Conservation (phyloP, 2,113 vertebrate genomes). For the Lophotis ruficrista region DNA sequence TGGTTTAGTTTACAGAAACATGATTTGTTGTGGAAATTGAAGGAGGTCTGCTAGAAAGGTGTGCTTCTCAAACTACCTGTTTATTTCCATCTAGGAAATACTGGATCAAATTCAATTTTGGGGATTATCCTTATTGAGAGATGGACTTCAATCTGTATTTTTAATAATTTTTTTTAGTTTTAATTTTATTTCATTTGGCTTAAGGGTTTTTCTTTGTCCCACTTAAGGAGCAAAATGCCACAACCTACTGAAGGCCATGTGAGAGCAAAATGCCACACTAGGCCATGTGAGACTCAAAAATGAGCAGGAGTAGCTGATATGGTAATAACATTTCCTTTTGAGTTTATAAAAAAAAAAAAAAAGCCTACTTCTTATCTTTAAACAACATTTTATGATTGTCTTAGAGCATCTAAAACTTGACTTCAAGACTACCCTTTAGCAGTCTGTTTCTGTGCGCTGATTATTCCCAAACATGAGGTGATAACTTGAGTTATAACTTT, state of each 20-base stretch:
- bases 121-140: neutral
- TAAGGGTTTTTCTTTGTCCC: neutral
- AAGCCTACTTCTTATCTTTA: neutral
- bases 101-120: neutral
- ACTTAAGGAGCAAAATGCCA: neutral
- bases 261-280: too few species aligned
- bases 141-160: neutral
- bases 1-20: neutral
- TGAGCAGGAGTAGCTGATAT: neutral
- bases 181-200: neutral
- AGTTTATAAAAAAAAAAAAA: neutral
- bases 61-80: neutral
- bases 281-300: neutral
- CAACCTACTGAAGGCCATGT: neutral
- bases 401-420: neutral
- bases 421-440: neutral
- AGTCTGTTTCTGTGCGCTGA: neutral
- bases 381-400: neutral
- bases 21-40: neutral
- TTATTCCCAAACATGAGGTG: neutral
- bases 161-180: neutral
- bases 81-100: neutral
- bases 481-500: neutral
- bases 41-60: neutral
- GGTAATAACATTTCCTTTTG: neutral